Conservation (phyloP, 2,113 vertebrate genomes). For the Perca flavescens region DNA sequence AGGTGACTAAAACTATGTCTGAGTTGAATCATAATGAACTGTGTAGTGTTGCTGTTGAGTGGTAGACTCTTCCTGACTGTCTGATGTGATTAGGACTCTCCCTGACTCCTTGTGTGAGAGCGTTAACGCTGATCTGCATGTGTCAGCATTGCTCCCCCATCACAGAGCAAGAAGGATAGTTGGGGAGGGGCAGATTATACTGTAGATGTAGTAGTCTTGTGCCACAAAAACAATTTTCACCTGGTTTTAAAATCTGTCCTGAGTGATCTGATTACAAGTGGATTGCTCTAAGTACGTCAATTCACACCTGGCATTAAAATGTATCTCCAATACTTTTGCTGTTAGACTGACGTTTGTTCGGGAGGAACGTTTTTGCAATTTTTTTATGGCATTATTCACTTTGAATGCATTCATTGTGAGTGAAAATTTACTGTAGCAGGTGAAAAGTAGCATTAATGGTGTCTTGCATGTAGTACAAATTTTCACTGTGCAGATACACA, state of each 20-base stretch:
- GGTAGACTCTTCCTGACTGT: conserved; percentile 1
- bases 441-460: background rate
- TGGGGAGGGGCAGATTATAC: background rate
- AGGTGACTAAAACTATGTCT: background rate
- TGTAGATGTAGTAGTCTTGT: background rate
- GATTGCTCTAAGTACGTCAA: too few species aligned
- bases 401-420: background rate
- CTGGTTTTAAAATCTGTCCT: too few species aligned
- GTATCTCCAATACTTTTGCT: too few species aligned
- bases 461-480: background rate
- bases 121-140: background rate
- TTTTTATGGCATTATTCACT: background rate
- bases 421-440: background rate
- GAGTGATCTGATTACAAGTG: too few species aligned
- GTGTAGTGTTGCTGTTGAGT: background rate
- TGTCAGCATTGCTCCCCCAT: conserved; percentile 22
- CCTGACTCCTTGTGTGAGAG: background rate
- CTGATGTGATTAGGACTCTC: conserved; percentile 11
- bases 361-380: background rate
- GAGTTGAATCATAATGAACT: background rate
- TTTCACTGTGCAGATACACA: background rate
- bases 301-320: too few species aligned
- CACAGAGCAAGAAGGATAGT: background rate
- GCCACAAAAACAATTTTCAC: background rate
- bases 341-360: background rate